Percentiles rank a stretch among this genome's conserved stretches.
Evolutionary conservation across 2,888 invertebrate species (phyloP).

Genomic region (Eutolmus rufibarbis): DNA sequence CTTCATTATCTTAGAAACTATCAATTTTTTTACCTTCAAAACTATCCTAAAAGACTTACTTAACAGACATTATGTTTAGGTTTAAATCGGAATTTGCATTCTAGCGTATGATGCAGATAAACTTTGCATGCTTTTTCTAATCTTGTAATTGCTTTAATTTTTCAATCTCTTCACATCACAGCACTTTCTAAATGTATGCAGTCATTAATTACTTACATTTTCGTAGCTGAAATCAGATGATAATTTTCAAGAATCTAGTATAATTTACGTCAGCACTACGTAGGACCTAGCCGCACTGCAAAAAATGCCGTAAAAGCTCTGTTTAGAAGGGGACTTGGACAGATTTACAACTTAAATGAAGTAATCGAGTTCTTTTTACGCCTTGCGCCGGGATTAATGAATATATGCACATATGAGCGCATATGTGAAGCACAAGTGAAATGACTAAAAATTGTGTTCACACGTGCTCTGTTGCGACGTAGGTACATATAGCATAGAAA

Average conservation of each 20-base stretch:
- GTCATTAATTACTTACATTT: neutral
- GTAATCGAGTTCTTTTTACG: neutral
- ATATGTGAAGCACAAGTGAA: neutral
- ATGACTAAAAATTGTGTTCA: slow-evolving; percentile 31
- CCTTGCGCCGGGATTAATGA: neutral
- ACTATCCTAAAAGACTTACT: too few relatives aligned
- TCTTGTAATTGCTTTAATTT: neutral
- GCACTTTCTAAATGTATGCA: neutral
- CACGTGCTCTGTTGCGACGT: neutral
- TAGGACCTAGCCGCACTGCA: neutral
- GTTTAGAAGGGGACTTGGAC: neutral
- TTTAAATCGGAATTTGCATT: too few relatives aligned
- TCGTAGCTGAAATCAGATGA: neutral
- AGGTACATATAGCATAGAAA: neutral
- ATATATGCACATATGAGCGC: neutral
- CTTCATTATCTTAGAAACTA: too few relatives aligned
- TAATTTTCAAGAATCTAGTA: neutral
- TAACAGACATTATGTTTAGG: too few relatives aligned
- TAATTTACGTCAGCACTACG: neutral
- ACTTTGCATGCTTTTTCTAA: neutral
- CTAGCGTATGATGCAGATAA: too few relatives aligned
- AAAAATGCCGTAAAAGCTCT: neutral
- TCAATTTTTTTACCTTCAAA: too few relatives aligned
- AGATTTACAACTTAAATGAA: slow-evolving; percentile 2
- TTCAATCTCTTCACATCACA: neutral